phyloP scores from a whole-genome alignment of 2,888 invertebrate species.

The Thumatha senex region DNA sequence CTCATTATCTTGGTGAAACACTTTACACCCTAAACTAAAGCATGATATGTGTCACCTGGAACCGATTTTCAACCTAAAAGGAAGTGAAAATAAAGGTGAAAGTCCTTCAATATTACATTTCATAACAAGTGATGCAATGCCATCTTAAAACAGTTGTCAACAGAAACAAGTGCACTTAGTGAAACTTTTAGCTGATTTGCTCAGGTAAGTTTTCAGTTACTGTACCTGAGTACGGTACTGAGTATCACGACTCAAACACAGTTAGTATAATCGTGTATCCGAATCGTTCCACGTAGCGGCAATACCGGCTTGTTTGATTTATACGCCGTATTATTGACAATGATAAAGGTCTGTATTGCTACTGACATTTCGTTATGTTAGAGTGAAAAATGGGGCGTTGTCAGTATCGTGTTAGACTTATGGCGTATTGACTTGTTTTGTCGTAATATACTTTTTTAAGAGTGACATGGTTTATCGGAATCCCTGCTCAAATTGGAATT shows the following conservation, averaged over 20 bases:
- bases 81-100: no score
- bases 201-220: background rate
- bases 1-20: no score
- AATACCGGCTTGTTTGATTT: conserved; percentile 56
- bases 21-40: no score
- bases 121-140: background rate
- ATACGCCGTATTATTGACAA: conserved; percentile 70
- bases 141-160: background rate
- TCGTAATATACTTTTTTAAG: conserved; percentile 27
- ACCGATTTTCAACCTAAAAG: no score
- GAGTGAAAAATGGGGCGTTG: conserved; percentile 64
- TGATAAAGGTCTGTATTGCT: conserved; percentile 72
- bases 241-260: background rate
- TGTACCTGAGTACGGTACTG: background rate
- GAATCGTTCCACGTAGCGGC: conserved; percentile 24
- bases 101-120: background rate
- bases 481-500: no score
- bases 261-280: conserved; percentile 22
- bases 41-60: no score
- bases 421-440: conserved; percentile 53
- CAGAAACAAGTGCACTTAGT: conserved; percentile 7
- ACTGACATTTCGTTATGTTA: conserved; percentile 70
- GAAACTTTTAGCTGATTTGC: conserved; percentile 4
- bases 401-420: conserved; percentile 39
- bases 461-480: background rate